Percentiles rank a stretch among this genome's conserved stretches.
These are phyloP conservation scores for Clarias fuscus DNA, from an alignment of 2,797 vertebrate species.

Conservation along the genomic window DNA sequence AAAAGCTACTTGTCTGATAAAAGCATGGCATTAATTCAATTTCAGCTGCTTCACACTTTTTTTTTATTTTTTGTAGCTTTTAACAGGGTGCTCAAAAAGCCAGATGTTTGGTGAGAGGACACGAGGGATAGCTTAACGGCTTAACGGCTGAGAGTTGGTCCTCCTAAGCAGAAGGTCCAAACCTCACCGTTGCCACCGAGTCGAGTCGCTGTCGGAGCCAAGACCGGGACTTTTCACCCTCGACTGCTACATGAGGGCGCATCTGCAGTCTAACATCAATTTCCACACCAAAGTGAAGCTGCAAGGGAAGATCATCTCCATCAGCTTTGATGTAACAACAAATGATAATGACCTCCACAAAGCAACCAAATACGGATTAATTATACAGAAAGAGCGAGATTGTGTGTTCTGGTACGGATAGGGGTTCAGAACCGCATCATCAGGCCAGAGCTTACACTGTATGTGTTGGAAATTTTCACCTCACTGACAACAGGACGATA, in stretches of 20 bases:
- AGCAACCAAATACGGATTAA: not conserved
- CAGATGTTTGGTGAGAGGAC: not conserved
- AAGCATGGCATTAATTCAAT: not conserved
- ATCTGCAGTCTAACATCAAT: not conserved
- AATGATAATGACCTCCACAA: not conserved
- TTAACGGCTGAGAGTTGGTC: not conserved
- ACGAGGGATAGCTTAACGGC: not conserved
- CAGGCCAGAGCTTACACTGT: not conserved
- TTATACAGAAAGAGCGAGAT: not conserved
- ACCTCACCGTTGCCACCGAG: not conserved
- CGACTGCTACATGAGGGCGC: too few species aligned
- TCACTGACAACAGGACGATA: too few species aligned
- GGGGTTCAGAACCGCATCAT: not conserved
- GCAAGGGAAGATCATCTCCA: not conserved
- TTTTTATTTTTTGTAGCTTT: not conserved
- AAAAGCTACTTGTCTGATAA: not conserved
- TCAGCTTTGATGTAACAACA: not conserved
- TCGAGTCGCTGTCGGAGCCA: not conserved
- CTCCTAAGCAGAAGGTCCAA: not conserved
- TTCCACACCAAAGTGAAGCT: slow-evolving; percentile 14
- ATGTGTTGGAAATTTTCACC: too few species aligned
- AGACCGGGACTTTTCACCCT: not conserved
- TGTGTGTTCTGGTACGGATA: not conserved
- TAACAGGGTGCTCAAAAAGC: not conserved
- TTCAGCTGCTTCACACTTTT: not conserved